A percentile compares a stretch with the other conserved stretches of the same genome.
phyloP scores from a whole-genome alignment of 2,888 invertebrate genomes.

The Drosophila fulvimacula region DNA sequence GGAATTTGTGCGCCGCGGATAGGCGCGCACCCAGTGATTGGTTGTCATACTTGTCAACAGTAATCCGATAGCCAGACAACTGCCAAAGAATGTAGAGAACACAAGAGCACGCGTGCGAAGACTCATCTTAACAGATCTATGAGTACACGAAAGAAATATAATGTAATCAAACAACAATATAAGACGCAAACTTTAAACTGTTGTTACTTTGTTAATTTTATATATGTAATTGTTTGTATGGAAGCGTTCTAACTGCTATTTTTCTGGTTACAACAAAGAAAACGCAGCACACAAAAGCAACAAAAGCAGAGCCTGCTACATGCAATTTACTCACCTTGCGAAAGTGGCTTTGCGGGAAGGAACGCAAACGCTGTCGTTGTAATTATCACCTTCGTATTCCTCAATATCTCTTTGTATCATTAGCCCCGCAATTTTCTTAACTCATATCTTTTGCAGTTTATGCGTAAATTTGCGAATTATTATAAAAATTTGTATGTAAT shows the following conservation, averaged over 20 bases:
- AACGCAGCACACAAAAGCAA: conserved; percentile 34
- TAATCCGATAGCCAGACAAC: conserved; percentile 89
- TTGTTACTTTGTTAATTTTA: background rate
- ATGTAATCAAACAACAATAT: background rate
- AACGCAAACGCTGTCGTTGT: conserved; percentile 34
- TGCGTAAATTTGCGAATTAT: conserved; percentile 1
- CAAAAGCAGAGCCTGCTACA: conserved; percentile 18
- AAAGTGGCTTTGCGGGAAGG: conserved; percentile 27
- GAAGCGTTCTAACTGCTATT: background rate
- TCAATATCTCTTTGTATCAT: conserved; percentile 39
- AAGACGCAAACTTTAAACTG: background rate
- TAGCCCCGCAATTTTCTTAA: conserved; percentile 5
- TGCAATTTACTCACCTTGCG: conserved; percentile 35
- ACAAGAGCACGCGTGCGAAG: conserved; percentile 90
- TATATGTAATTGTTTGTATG: background rate
- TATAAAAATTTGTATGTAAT: background rate
- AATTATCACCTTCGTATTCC: conserved; percentile 27
- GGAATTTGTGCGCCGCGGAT: conserved; percentile 86
- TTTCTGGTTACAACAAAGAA: conserved; percentile 43
- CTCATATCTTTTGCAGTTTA: conserved; percentile 14
- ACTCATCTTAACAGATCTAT: conserved; percentile 85
- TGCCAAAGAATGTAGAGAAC: conserved; percentile 91
- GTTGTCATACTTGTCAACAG: conserved; percentile 91
- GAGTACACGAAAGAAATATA: background rate
- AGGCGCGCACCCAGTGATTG: conserved; percentile 91